Evolutionary conservation across 2,113 vertebrate genomes (phyloP).

Genomic region (Zeus faber): DNA sequence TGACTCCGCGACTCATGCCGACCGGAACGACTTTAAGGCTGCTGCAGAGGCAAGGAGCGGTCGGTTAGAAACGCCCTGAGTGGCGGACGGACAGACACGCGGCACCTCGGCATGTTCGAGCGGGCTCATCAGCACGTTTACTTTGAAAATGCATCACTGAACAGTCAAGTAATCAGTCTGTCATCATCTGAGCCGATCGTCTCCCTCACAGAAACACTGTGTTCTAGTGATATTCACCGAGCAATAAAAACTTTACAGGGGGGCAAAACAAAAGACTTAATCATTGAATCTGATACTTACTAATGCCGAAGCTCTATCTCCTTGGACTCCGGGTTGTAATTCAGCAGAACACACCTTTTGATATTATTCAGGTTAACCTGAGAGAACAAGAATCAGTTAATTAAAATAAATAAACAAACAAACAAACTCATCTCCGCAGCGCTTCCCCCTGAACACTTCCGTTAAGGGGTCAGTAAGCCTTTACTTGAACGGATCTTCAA

Average conservation of each 20-base stretch:
- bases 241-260: too few relatives aligned
- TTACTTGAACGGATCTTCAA: constrained; percentile 69
- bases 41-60: constrained; percentile 74
- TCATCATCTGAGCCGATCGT: constrained; percentile 68
- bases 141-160: constrained; percentile 76
- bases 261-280: neutral
- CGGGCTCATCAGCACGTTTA: constrained; percentile 79
- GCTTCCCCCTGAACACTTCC: neutral
- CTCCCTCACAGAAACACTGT: neutral
- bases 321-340: constrained; percentile 74
- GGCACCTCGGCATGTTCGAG: neutral
- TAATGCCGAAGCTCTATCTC: constrained; percentile 88
- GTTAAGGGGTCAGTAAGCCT: constrained; percentile 64
- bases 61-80: neutral
- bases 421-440: too few relatives aligned
- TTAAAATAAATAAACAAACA: neutral
- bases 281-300: constrained; percentile 72
- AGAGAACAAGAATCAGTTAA: neutral
- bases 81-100: too few relatives aligned
- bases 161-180: constrained; percentile 56
- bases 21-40: constrained; percentile 92
- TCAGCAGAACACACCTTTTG: constrained; percentile 87
- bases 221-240: too few relatives aligned
- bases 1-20: constrained; percentile 87
- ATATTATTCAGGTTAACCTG: constrained; percentile 89